Percentiles rank a stretch among this genome's conserved stretches.
These are phyloP conservation scores for Drosophila ohnishii DNA, from an alignment of 1,140 invertebrate genomes.

Conservation along the genomic window DNA sequence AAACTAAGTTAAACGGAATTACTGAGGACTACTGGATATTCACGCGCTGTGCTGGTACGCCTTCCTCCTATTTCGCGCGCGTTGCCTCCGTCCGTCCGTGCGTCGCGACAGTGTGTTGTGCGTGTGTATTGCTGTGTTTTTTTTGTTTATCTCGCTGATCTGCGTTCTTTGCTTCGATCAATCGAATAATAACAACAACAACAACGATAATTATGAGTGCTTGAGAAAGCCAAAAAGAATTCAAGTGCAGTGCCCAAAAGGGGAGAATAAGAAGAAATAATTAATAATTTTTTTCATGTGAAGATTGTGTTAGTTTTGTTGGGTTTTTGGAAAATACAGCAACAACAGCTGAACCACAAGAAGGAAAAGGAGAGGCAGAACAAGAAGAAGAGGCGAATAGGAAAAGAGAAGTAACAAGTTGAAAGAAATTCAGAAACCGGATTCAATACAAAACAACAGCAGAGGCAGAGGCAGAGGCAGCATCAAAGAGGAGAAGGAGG, in stretches of 20 bases:
- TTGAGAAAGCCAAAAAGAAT: constrained; percentile 10
- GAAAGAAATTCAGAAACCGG: constrained; percentile 77
- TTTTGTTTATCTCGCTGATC: constrained; percentile 24
- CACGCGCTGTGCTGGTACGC: constrained; percentile 9
- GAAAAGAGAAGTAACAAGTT: constrained; percentile 65
- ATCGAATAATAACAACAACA: constrained; percentile 9
- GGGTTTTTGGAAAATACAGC: constrained; percentile 27
- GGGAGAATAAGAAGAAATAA: neutral
- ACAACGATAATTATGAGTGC: neutral
- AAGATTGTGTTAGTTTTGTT: constrained; percentile 27
- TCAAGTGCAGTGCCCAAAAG: constrained; percentile 17
- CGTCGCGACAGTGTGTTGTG: constrained; percentile 9
- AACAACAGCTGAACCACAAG: constrained; percentile 10
- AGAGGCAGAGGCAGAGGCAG: constrained; percentile 15
- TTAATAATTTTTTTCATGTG: constrained; percentile 39
- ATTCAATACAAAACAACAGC: constrained; percentile 61
- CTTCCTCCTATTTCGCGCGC: neutral
- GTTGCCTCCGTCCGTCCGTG: neutral
- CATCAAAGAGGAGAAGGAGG: constrained; percentile 33
- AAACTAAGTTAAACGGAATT: neutral
- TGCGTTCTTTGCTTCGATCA: constrained; percentile 12
- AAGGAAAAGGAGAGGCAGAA: constrained; percentile 1
- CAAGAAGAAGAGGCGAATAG: constrained; percentile 11
- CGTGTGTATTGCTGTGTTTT: constrained; percentile 1
- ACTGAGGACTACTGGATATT: constrained; percentile 4